Conservation (phyloP, 2,113 vertebrate species). For the Clarias macrocephalus region DNA sequence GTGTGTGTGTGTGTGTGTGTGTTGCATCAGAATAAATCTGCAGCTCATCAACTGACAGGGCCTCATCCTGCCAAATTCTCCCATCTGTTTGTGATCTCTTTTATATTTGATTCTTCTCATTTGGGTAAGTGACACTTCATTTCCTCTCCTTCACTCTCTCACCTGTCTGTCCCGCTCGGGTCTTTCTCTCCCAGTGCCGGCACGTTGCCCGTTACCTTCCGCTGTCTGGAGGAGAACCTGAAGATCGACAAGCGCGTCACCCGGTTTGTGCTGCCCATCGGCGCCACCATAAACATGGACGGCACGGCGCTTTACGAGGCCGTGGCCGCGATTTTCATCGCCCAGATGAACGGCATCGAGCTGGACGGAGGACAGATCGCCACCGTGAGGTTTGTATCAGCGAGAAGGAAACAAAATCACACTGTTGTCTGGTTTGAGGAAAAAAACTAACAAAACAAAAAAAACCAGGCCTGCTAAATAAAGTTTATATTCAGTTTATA, state of each 20-base stretch:
- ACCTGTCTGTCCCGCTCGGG: neutral
- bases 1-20: neutral
- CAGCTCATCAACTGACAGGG: neutral
- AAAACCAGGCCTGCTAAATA: neutral
- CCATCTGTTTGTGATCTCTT: neutral
- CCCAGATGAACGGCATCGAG: constrained; percentile 80
- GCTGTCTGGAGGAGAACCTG: constrained; percentile 82
- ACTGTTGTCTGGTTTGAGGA: neutral
- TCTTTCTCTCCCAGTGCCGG: constrained; percentile 67
- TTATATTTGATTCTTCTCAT: neutral
- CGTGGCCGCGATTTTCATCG: constrained; percentile 83
- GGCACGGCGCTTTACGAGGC: constrained; percentile 83
- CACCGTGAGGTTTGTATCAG: constrained; percentile 74
- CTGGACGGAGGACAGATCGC: constrained; percentile 79
- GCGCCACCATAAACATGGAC: constrained; percentile 85
- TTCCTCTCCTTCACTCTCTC: neutral
- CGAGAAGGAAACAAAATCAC: neutral
- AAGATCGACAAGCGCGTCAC: constrained; percentile 80
- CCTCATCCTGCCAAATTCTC: neutral
- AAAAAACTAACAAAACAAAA: no score
- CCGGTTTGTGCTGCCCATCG: constrained; percentile 81
- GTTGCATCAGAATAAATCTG: constrained; percentile 9
- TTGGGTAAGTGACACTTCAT: neutral
- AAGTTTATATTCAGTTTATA: neutral
- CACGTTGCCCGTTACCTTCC: constrained; percentile 81